Evolutionary conservation across 2,888 invertebrate species (phyloP), one percentile per base, ranked within the genome.

Genomic region (Conus canariensis): DNA sequence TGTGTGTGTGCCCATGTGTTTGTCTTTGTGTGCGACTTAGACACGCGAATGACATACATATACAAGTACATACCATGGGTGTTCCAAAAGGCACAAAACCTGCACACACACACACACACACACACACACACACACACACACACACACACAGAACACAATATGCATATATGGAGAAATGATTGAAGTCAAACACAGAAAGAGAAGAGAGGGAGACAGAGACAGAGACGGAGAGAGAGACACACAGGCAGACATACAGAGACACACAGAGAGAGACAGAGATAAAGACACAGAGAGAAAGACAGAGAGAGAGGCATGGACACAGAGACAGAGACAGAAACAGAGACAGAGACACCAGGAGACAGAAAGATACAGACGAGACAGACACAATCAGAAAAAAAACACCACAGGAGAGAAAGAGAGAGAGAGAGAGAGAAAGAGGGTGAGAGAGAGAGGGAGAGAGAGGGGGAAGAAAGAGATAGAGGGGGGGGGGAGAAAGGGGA

Each of bases 61-160:
- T 45, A 83, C 58, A 58, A 58, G 2, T 14, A 88, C 82, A 87
- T 94, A 97, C 96, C 89, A 96, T 96, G 67, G 96, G 96, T 91
- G 96, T 96, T 89, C 97, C 97, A 94, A 97, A 97, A 8, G 97
- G 97, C 14, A 97, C 97, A 94, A 95, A 97, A 22, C 97, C 96
- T 95, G 93, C 70, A 77, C 77, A 77, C 77, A 77, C 77, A 25
- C 70, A 70, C 70, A 70, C 77, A 77, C 77, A n/a, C 77, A 77
- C 77, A 77, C 77, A 77, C 77, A 77, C 77, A 77, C 30, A 30
- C 77, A 77, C 77, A 77, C 12, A 30, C 16, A 74, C 22, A 74
- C 64, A 74, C 22, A 74, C 19, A 74, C n/a, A 74, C 19, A 74
- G 4, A 74, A 10, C 10, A 10, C 16, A 10, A 64, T 16, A 64